phyloP scores from a whole-genome alignment of 2,888 invertebrate species.

The Thereva unica region DNA sequence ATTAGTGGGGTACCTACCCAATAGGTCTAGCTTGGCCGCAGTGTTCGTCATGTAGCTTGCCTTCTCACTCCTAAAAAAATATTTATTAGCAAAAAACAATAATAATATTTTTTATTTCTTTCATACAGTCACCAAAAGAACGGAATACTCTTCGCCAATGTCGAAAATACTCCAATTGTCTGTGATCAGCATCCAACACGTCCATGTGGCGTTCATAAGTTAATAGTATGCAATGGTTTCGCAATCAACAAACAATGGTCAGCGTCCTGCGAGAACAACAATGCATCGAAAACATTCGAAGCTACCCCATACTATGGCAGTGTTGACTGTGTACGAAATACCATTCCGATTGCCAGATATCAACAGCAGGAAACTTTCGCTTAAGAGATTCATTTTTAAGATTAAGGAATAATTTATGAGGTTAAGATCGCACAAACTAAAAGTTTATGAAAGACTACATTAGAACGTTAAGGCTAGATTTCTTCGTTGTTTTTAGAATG shows the following conservation, averaged over 20 bases:
- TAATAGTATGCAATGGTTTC: slow-evolving; percentile 20
- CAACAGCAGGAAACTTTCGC: slow-evolving; percentile 16
- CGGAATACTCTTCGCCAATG: background rate
- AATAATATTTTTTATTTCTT: background rate
- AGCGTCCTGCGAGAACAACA: background rate
- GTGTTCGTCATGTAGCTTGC: too few relatives aligned
- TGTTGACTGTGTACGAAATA: slow-evolving; percentile 34
- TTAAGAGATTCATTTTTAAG: background rate
- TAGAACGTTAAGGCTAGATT: too few relatives aligned
- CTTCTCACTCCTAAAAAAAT: too few relatives aligned
- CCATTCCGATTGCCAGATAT: background rate
- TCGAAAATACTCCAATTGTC: background rate
- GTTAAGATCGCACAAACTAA: too few relatives aligned
- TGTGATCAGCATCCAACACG: slow-evolving; percentile 2
- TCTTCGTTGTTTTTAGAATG: too few relatives aligned
- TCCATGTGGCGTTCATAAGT: slow-evolving; percentile 14
- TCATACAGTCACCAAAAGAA: slow-evolving; percentile 17
- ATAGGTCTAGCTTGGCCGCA: too few relatives aligned
- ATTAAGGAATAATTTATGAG: too few relatives aligned
- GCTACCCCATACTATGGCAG: slow-evolving; percentile 39
- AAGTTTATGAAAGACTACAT: too few relatives aligned
- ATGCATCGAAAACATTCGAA: slow-evolving; percentile 27
- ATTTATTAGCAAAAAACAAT: background rate
- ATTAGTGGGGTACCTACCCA: too few relatives aligned
- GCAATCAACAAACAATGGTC: slow-evolving; percentile 10